phyloP scores from a whole-genome alignment of 2,113 vertebrate genomes.

The Dromiciops gliroides region DNA sequence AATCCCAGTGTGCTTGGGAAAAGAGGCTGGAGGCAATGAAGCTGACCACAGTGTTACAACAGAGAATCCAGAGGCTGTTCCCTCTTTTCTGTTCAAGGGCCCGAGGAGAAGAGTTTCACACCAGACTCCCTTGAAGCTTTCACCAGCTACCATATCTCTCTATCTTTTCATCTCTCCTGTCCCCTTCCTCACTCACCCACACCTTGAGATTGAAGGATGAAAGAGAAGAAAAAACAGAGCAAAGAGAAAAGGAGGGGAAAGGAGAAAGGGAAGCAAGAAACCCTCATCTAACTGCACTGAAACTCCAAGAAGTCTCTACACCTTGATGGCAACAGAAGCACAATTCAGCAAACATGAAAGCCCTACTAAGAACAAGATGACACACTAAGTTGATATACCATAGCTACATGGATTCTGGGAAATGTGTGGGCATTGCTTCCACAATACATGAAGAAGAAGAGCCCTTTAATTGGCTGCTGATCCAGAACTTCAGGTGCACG shows the following conservation, averaged over 20 bases:
- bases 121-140: neutral
- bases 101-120: neutral
- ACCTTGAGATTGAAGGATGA: neutral
- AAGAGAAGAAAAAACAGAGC: neutral
- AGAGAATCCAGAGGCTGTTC: neutral
- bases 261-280: neutral
- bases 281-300: neutral
- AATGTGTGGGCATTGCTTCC: no score
- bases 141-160: neutral
- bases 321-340: no score
- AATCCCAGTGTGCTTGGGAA: neutral
- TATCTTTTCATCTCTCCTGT: neutral
- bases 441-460: neutral
- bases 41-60: neutral
- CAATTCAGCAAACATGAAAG: no score
- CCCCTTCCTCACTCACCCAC: neutral
- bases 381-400: no score
- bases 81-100: neutral
- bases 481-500: neutral
- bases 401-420: no score
- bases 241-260: neutral
- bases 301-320: no score
- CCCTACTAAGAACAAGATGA: no score
- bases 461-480: neutral
- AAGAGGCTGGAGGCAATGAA: neutral